Percentiles rank a stretch among this genome's conserved stretches.
These are phyloP conservation scores for Rhagium mordax DNA, from an alignment of 2,888 invertebrate genomes.

Conservation along the genomic window DNA sequence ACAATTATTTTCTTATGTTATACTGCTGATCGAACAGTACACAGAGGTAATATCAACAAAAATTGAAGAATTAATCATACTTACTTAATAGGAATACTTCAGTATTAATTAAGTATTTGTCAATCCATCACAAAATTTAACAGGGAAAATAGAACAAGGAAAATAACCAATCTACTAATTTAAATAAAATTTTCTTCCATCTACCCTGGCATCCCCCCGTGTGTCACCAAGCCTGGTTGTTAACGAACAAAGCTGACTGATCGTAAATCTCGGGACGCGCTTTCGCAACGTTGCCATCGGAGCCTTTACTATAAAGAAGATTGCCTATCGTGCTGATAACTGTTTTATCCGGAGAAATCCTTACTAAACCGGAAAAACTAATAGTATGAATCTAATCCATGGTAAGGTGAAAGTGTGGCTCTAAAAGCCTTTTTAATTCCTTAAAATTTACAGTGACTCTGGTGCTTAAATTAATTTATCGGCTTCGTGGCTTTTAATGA, in stretches of 20 bases:
- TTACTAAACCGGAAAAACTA: slow-evolving; percentile 47
- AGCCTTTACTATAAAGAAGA: slow-evolving; percentile 50
- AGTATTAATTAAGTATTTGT: too few relatives aligned
- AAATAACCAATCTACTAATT: neutral
- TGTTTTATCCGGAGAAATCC: slow-evolving; percentile 49
- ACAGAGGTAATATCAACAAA: too few relatives aligned
- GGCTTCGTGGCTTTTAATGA: neutral
- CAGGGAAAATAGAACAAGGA: too few relatives aligned
- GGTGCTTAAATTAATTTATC: neutral
- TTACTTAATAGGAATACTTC: too few relatives aligned
- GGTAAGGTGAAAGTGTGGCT: slow-evolving; percentile 31
- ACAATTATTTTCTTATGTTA: too few relatives aligned
- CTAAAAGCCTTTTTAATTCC: neutral
- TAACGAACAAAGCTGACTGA: slow-evolving; percentile 50
- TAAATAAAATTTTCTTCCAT: neutral
- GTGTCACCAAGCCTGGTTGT: slow-evolving; percentile 26
- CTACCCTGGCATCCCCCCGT: neutral
- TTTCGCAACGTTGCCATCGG: slow-evolving; percentile 42
- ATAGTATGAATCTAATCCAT: slow-evolving; percentile 42
- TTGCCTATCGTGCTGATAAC: slow-evolving; percentile 49
- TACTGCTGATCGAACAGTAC: too few relatives aligned
- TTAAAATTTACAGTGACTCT: neutral
- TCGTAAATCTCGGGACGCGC: slow-evolving; percentile 46
- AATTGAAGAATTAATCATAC: too few relatives aligned
- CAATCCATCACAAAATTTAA: too few relatives aligned